A percentile compares a stretch with the other conserved stretches of the same genome.
These are phyloP conservation scores for Ceratotherium simum DNA, from an alignment of 2,113 vertebrate genomes.

Conservation along the genomic window DNA sequence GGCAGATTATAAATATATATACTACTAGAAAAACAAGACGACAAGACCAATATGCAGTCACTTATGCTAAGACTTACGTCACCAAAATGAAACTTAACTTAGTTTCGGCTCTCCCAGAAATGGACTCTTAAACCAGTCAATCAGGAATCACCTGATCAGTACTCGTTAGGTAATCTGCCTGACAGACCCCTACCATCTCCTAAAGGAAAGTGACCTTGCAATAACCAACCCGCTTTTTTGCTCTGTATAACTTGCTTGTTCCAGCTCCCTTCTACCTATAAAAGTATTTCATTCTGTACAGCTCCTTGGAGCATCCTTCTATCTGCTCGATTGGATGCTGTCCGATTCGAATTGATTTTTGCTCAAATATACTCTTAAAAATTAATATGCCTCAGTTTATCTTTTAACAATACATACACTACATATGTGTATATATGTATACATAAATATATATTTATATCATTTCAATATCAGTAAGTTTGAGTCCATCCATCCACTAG, in stretches of 20 bases:
- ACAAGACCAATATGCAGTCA: neutral
- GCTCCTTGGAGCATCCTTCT: neutral
- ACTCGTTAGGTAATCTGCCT: neutral
- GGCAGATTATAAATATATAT: neutral
- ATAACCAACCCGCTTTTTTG: neutral
- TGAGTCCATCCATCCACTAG: neutral
- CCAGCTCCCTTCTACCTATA: neutral
- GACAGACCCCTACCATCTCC: neutral
- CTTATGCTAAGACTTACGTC: neutral
- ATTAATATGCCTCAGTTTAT: neutral
- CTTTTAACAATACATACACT: neutral
- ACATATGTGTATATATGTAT: neutral
- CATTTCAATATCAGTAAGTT: neutral
- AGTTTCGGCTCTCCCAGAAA: neutral
- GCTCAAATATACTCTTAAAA: neutral
- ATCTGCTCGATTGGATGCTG: neutral
- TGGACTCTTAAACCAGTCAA: neutral
- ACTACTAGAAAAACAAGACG: neutral
- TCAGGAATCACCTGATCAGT: neutral
- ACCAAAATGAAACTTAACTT: neutral
- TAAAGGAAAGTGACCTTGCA: neutral
- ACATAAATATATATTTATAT: rapidly evolving
- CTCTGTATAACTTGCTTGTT: neutral
- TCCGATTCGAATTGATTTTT: neutral
- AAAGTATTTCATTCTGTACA: neutral